A percentile compares a stretch with the other conserved stretches of the same genome.
Evolutionary conservation across 2,113 vertebrate genomes (phyloP).

Genomic region (Pleuronectes platessa): DNA sequence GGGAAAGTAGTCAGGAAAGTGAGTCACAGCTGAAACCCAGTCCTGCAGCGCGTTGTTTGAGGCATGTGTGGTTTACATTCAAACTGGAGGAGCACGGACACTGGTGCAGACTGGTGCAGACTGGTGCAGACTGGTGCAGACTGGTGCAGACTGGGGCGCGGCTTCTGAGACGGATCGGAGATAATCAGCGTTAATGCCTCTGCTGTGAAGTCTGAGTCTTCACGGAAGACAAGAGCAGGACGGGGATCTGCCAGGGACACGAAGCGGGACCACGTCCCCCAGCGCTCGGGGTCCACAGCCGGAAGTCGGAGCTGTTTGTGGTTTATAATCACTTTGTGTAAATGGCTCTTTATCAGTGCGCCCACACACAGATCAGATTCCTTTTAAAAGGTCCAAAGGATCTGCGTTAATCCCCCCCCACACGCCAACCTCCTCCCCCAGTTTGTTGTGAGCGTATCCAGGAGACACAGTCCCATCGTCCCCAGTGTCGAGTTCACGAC

Average conservation of each 20-base stretch:
- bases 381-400: constrained; percentile 3
- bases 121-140: constrained; percentile 15
- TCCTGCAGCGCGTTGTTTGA: not conserved
- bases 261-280: too few relatives aligned
- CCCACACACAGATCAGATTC: constrained; percentile 3
- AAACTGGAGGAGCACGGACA: not conserved
- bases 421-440: not conserved
- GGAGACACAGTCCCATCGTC: constrained; percentile 63
- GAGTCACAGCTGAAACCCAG: constrained; percentile 57
- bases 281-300: not conserved
- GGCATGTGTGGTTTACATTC: not conserved
- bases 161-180: constrained; percentile 46
- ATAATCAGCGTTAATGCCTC: not conserved
- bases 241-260: not conserved
- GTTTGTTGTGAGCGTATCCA: constrained; percentile 77
- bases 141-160: constrained; percentile 38
- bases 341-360: constrained; percentile 5
- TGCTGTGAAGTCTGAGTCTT: not conserved
- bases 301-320: not conserved
- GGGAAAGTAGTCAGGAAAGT: constrained; percentile 52
- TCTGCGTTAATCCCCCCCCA: not conserved
- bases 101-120: constrained; percentile 29
- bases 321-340: not conserved
- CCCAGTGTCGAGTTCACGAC: constrained; percentile 56
- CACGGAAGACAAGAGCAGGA: not conserved